phyloP scores from a whole-genome alignment of 2,113 vertebrate species.

The Psophia crepitans region DNA sequence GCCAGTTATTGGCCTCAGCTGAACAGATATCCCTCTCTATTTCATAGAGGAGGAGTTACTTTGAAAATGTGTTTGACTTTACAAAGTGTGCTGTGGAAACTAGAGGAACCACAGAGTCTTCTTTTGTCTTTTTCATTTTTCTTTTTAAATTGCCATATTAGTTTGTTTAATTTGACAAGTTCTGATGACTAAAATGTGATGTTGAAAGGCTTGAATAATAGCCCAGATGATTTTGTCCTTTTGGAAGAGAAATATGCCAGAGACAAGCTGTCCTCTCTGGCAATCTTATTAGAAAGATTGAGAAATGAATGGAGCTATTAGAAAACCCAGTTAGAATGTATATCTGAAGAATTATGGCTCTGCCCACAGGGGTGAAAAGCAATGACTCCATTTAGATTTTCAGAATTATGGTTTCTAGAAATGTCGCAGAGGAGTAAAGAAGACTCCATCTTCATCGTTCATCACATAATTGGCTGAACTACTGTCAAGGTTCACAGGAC shows the following conservation, averaged over 20 bases:
- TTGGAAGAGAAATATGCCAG: slow-evolving; percentile 23
- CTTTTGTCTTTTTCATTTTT: neutral
- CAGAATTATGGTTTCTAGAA: slow-evolving; percentile 21
- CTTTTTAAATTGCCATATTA: slow-evolving; percentile 10
- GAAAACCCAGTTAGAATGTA: slow-evolving; percentile 1
- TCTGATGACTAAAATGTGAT: neutral
- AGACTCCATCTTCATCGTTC: slow-evolving; percentile 19
- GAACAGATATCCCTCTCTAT: neutral
- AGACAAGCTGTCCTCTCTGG: slow-evolving; percentile 32
- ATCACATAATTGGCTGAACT: slow-evolving; percentile 57
- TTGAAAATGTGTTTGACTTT: neutral
- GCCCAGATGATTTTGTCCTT: slow-evolving; percentile 27
- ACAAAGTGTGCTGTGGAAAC: neutral
- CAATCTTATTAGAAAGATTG: slow-evolving; percentile 43
- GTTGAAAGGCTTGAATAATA: slow-evolving; percentile 26
- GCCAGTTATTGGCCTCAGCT: neutral
- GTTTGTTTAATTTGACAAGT: slow-evolving; percentile 54
- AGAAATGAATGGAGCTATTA: slow-evolving; percentile 43
- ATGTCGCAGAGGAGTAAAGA: neutral
- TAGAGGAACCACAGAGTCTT: neutral
- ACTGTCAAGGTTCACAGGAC: slow-evolving; percentile 16
- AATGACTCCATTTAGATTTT: slow-evolving; percentile 40
- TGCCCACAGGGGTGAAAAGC: slow-evolving; percentile 18
- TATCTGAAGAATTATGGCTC: slow-evolving; percentile 42
- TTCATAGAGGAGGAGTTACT: neutral